A percentile compares a stretch with the other conserved stretches of the same genome.
phyloP scores from a whole-genome alignment of 2,797 vertebrate genomes.

The Crenuchus spilurus region DNA sequence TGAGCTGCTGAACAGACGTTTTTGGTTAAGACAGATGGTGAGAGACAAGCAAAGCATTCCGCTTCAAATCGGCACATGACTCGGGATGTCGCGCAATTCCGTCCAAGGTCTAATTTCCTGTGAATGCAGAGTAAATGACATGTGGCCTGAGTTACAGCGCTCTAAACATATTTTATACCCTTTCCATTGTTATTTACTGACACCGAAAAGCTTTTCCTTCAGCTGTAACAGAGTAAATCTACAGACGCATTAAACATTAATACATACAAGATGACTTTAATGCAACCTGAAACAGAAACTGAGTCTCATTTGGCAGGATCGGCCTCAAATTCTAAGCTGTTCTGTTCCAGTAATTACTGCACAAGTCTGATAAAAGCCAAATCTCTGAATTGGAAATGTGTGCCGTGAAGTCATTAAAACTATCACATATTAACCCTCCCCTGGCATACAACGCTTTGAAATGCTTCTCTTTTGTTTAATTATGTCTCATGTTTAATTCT shows the following conservation, averaged over 20 bases:
- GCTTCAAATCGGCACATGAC: conserved; percentile 48
- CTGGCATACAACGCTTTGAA: background rate
- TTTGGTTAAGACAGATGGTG: conserved; percentile 37
- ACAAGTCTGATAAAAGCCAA: background rate
- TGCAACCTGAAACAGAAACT: background rate
- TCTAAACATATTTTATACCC: conserved; percentile 25
- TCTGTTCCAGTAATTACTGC: background rate
- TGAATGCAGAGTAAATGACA: conserved; percentile 27
- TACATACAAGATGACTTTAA: background rate
- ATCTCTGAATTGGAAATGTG: background rate
- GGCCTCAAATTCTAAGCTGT: no score
- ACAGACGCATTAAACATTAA: background rate
- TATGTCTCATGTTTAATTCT: no score
- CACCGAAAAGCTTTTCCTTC: conserved; percentile 2
- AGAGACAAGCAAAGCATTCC: conserved; percentile 41
- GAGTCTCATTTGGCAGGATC: background rate
- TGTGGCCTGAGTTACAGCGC: conserved; percentile 38
- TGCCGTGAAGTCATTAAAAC: background rate
- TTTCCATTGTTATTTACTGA: conserved; percentile 36
- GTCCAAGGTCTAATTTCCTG: conserved; percentile 46
- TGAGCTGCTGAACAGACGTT: conserved; percentile 48
- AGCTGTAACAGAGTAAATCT: conserved; percentile 18
- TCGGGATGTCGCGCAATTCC: conserved; percentile 32
- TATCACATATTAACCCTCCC: background rate
- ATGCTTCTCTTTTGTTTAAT: no score